These are phyloP conservation scores for Andrena cerasifolii DNA, from an alignment of 1,140 invertebrate species.

Conservation along the genomic window DNA sequence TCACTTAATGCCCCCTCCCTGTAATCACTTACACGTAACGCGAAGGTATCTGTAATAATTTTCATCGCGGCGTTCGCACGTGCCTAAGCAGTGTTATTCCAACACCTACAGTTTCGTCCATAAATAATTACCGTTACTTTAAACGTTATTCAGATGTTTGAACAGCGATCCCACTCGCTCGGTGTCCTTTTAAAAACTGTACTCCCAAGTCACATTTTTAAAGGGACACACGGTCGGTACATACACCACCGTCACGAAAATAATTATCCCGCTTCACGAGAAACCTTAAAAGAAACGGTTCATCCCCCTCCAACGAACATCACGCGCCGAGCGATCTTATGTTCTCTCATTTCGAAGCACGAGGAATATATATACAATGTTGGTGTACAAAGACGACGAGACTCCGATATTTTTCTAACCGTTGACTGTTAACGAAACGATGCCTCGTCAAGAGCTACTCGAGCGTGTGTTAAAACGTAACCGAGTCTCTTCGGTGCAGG, in stretches of 20 bases:
- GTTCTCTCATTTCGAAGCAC: not conserved
- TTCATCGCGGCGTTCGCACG: conserved; percentile 10
- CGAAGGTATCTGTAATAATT: not conserved
- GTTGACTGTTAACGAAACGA: conserved; percentile 1
- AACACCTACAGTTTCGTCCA: not conserved
- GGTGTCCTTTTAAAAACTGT: not conserved
- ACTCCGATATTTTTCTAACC: conserved; percentile 28
- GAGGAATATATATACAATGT: not conserved
- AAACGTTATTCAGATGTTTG: not conserved
- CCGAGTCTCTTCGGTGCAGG: conserved; percentile 17
- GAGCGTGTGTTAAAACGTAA: not conserved
- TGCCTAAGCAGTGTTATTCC: not conserved
- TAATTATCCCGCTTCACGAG: not conserved
- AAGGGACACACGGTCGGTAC: too few relatives aligned
- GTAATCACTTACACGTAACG: not conserved
- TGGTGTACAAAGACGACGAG: conserved; percentile 4
- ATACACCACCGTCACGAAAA: too few relatives aligned
- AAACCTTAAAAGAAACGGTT: too few relatives aligned
- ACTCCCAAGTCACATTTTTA: not conserved
- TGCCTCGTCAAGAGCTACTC: not conserved
- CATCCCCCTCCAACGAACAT: too few relatives aligned
- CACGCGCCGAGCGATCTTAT: too few relatives aligned
- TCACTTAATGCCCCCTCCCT: too few relatives aligned
- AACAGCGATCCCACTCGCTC: too few relatives aligned
- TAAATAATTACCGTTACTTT: not conserved